A percentile compares a stretch with the other conserved stretches of the same genome.
These are phyloP conservation scores for Drosophila nr. fundita DNA, from an alignment of 2,888 invertebrate species.

Conservation along the genomic window DNA sequence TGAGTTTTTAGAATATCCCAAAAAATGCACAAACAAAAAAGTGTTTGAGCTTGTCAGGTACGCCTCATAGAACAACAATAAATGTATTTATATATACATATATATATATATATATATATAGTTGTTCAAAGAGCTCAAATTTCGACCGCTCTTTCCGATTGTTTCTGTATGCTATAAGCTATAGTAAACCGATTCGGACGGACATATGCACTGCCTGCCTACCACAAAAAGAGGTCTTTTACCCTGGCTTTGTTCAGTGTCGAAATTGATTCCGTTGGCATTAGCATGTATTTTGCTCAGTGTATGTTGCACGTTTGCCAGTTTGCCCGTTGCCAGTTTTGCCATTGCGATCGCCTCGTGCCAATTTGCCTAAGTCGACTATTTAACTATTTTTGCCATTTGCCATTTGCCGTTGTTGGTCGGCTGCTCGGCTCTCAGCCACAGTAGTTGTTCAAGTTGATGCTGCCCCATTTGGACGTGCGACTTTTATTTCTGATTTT, in stretches of 20 bases:
- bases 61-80: too few relatives aligned
- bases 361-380: constrained; percentile 78
- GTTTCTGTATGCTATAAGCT: background rate
- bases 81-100: too few relatives aligned
- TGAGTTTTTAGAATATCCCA: background rate
- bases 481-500: constrained; percentile 55
- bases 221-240: background rate
- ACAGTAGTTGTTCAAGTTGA: constrained; percentile 29
- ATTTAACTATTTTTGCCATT: constrained; percentile 75
- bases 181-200: background rate
- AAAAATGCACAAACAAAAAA: background rate
- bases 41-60: background rate
- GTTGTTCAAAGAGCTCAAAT: background rate
- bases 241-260: background rate
- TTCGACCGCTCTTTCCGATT: background rate
- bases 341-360: constrained; percentile 54
- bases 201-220: background rate
- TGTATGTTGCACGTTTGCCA: constrained; percentile 13
- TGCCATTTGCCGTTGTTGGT: constrained; percentile 38
- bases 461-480: constrained; percentile 71
- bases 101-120: too few relatives aligned
- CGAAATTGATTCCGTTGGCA: background rate
- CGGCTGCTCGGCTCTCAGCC: constrained; percentile 34
- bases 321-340: constrained; percentile 8
- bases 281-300: background rate